Conservation (phyloP, 2,888 invertebrate species). For the Leptopilina drosophilae region DNA sequence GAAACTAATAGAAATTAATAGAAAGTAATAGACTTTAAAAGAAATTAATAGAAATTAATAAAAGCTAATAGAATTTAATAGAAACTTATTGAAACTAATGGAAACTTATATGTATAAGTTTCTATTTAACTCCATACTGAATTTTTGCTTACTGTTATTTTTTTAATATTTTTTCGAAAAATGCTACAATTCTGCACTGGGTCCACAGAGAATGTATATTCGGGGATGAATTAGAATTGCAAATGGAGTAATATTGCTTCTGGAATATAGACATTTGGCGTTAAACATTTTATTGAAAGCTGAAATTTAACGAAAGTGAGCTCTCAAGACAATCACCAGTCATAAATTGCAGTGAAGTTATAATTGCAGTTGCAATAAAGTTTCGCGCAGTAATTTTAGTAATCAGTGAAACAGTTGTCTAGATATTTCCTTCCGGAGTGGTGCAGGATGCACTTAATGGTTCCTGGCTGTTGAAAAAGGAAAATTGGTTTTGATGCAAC, state of each 20-base stretch:
- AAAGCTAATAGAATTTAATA: no score
- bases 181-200: no score
- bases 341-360: slow-evolving; percentile 14
- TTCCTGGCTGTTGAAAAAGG: neutral
- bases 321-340: neutral
- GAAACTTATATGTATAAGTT: no score
- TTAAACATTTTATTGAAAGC: slow-evolving; percentile 15
- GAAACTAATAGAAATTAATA: no score
- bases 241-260: neutral
- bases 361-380: slow-evolving; percentile 19
- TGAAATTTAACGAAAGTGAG: neutral
- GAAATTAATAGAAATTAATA: no score
- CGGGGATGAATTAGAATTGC: neutral
- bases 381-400: slow-evolving; percentile 11
- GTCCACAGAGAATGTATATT: neutral
- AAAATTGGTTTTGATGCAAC: slow-evolving; percentile 16
- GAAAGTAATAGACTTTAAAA: no score
- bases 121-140: neutral
- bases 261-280: neutral
- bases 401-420: slow-evolving; percentile 6
- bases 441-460: slow-evolving; percentile 17
- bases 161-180: no score
- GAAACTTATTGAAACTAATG: no score
- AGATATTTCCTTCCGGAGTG: slow-evolving; percentile 9
- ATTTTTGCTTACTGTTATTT: neutral